Conservation (phyloP, 2,888 invertebrate genomes). For the Stictocephala bisonia region DNA sequence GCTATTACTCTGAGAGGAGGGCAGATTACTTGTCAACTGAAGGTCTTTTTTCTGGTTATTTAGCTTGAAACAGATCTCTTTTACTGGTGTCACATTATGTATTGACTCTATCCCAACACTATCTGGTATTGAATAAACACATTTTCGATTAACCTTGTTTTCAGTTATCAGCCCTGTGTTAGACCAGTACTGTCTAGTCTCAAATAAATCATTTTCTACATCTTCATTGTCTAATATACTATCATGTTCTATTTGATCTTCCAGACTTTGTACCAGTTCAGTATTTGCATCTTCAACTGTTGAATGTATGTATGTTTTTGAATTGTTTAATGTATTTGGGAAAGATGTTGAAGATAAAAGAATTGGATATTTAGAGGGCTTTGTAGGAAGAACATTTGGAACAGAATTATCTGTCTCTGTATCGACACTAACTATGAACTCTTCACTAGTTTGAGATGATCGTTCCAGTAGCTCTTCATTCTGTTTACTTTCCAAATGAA, state of each 20-base stretch:
- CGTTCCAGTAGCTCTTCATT: not conserved
- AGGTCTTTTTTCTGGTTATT: too few relatives aligned
- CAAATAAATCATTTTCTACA: not conserved
- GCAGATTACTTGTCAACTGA: too few relatives aligned
- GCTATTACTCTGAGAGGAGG: not conserved
- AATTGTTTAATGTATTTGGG: too few relatives aligned
- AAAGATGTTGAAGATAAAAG: too few relatives aligned
- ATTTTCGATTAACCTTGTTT: not conserved
- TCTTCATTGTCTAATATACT: too few relatives aligned
- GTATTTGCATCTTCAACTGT: too few relatives aligned
- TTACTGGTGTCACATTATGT: not conserved
- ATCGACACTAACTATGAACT: not conserved
- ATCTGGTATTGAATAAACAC: not conserved
- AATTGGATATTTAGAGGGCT: not conserved
- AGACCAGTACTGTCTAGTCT: slow-evolving; percentile 25
- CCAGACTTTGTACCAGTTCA: too few relatives aligned
- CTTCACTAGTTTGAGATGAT: not conserved
- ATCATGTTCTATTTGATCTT: too few relatives aligned
- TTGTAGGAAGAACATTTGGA: not conserved
- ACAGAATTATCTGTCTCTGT: not conserved
- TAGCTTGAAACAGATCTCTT: not conserved
- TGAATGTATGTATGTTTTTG: too few relatives aligned
- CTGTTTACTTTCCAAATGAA: not conserved
- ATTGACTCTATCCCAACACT: slow-evolving; percentile 6
- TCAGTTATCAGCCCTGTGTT: slow-evolving; percentile 11